phyloP scores from a whole-genome alignment of 2,797 vertebrate species.

The Myoxocephalus aenaeus region DNA sequence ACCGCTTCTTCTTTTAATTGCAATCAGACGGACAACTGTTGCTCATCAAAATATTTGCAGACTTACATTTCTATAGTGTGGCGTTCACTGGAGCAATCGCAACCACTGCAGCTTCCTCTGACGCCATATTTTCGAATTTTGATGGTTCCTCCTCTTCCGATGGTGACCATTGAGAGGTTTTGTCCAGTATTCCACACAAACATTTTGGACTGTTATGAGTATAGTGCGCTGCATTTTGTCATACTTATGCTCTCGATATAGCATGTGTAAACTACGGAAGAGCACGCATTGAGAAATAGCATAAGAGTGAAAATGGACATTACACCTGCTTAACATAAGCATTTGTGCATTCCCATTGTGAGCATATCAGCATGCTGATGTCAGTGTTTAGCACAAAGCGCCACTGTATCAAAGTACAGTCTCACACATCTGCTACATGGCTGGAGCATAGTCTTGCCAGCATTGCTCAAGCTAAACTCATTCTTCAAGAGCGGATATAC shows the following conservation, averaged over 20 bases:
- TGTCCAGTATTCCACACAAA: background rate
- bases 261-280: background rate
- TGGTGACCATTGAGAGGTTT: background rate
- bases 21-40: background rate
- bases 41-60: accelerated
- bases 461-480: background rate
- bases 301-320: background rate
- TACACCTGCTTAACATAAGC: background rate
- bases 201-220: background rate
- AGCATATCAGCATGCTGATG: background rate
- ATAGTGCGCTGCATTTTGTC: background rate
- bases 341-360: background rate
- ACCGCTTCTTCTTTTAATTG: background rate
- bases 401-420: background rate
- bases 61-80: background rate
- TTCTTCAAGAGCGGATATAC: background rate
- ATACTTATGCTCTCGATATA: background rate
- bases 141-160: background rate
- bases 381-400: no score
- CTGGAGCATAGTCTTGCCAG: background rate
- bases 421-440: background rate
- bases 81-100: background rate
- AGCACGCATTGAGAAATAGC: background rate
- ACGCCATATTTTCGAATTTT: background rate
- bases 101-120: background rate